Percentiles rank a stretch among this genome's conserved stretches.
Conservation (phyloP, 2,113 vertebrate species). For the Phyllostomus discolor region DNA sequence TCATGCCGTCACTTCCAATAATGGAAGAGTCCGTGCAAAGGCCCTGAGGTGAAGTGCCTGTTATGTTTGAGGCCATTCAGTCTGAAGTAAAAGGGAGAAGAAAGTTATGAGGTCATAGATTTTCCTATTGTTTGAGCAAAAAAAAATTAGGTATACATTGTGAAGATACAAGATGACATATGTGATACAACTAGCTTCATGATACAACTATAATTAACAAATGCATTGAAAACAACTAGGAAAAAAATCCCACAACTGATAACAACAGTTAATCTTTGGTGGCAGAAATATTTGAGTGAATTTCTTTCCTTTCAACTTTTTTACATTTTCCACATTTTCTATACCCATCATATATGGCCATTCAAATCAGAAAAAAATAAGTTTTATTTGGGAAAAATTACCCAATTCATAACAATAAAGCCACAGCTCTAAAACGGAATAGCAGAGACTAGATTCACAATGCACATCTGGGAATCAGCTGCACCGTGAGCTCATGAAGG, state of each 20-base stretch:
- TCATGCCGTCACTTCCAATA: neutral
- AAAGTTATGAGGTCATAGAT: neutral
- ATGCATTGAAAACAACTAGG: neutral
- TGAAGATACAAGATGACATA: neutral
- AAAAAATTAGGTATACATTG: neutral
- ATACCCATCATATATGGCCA: neutral
- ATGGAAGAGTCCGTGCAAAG: neutral
- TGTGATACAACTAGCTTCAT: neutral
- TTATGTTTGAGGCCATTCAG: neutral
- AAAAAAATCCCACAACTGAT: neutral
- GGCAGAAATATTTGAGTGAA: neutral
- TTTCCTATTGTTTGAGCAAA: neutral
- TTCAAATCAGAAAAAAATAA: neutral
- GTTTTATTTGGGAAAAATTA: neutral
- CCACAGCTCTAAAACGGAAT: neutral
- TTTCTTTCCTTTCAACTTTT: neutral
- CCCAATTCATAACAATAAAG: neutral
- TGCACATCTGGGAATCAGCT: rapidly evolving
- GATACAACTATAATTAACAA: neutral
- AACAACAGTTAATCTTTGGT: neutral
- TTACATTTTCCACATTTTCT: neutral
- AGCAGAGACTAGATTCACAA: neutral
- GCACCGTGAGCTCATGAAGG: neutral
- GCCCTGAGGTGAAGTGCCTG: neutral
- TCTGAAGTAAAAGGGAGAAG: neutral